Percentiles rank a stretch among this genome's conserved stretches.
These are phyloP conservation scores for Lepidocyrtinus sp. DNA, from an alignment of 2,888 invertebrate genomes.

Conservation along the genomic window DNA sequence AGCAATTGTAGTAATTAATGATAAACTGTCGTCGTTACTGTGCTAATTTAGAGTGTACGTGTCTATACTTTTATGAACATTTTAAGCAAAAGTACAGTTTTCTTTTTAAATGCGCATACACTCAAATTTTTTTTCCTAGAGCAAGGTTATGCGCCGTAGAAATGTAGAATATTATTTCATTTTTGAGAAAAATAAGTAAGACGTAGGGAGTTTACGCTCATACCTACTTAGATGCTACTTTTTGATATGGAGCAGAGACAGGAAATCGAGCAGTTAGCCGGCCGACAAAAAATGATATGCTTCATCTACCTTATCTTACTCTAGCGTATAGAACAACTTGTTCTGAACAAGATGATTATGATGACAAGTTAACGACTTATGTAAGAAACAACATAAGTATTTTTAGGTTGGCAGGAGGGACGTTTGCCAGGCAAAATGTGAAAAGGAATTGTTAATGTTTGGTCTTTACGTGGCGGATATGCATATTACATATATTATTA, in stretches of 20 bases:
- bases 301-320: constrained; percentile 18
- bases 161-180: background rate
- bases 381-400: background rate
- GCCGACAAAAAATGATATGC: constrained; percentile 46
- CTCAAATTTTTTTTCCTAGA: constrained; percentile 15
- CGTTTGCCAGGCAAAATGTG: background rate
- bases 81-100: background rate
- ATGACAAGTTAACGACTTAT: background rate
- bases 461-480: background rate
- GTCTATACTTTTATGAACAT: background rate
- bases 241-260: background rate
- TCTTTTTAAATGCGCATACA: background rate
- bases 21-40: constrained; percentile 40
- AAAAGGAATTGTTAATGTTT: background rate
- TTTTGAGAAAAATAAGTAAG: background rate
- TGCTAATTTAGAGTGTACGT: constrained; percentile 23
- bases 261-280: constrained; percentile 48
- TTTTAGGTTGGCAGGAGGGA: background rate
- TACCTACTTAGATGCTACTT: too few species aligned
- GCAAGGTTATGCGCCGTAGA: constrained; percentile 27
- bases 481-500: background rate
- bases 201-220: too few species aligned
- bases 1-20: constrained; percentile 28
- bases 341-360: background rate
- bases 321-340: background rate